These are phyloP conservation scores for Takifugu flavidus DNA, from an alignment of 2,113 vertebrate species.

Conservation along the genomic window DNA sequence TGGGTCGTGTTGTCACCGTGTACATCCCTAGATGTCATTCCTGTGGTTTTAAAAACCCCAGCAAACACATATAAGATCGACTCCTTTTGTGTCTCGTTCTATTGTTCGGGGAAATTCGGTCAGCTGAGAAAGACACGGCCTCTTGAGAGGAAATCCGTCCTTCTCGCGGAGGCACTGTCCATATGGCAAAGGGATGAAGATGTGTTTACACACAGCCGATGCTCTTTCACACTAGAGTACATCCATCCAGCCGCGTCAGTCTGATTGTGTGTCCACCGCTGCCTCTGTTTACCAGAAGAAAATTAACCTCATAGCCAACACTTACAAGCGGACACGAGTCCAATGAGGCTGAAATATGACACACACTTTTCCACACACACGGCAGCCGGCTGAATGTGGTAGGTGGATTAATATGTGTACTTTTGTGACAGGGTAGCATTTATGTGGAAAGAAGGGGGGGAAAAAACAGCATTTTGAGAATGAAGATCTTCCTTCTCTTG, in stretches of 20 bases:
- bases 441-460: background rate
- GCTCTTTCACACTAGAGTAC: slow-evolving; percentile 58
- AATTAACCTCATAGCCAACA: slow-evolving; percentile 49
- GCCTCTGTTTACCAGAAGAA: slow-evolving; percentile 57
- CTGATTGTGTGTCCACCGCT: slow-evolving; percentile 3
- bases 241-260: slow-evolving; percentile 26
- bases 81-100: background rate
- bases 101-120: slow-evolving; percentile 5
- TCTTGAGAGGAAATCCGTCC: background rate
- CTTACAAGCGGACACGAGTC: slow-evolving; percentile 29
- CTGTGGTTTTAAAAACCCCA: slow-evolving; percentile 32
- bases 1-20: slow-evolving; percentile 61
- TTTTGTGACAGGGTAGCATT: background rate
- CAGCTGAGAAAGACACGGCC: slow-evolving; percentile 11
- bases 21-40: slow-evolving; percentile 47
- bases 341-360: slow-evolving; percentile 52
- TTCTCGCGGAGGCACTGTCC: slow-evolving; percentile 13
- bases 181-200: slow-evolving; percentile 50
- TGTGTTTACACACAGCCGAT: slow-evolving; percentile 63
- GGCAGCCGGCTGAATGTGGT: slow-evolving; percentile 13
- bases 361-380: slow-evolving; percentile 1
- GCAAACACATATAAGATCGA: background rate
- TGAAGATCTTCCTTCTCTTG: background rate
- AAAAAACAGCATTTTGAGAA: background rate
- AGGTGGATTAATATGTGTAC: slow-evolving; percentile 10